Percentiles rank a stretch among this genome's conserved stretches.
Evolutionary conservation across 30 jellyfish, hydroid and myxozoan species (phyloP).

Genomic region (Pelagia noctiluca): DNA sequence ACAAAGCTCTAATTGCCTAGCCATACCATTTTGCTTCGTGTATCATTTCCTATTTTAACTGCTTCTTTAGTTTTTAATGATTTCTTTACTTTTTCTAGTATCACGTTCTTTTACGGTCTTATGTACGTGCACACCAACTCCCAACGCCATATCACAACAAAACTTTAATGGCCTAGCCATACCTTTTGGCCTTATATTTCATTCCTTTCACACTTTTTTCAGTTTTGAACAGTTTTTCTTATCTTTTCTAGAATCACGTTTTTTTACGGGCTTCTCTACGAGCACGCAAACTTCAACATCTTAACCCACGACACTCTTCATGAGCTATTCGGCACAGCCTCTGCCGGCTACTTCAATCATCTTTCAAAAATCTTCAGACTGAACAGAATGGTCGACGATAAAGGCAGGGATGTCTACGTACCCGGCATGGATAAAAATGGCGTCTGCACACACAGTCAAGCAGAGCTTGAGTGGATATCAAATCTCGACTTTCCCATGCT

Average conservation of each 20-base stretch:
- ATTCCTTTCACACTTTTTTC: too few relatives aligned
- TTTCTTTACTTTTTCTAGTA: too few relatives aligned
- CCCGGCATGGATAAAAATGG: constrained; percentile 46
- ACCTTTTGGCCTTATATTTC: too few relatives aligned
- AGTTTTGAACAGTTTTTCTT: too few relatives aligned
- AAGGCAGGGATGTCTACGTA: constrained; percentile 52
- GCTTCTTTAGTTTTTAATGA: too few relatives aligned
- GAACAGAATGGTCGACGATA: constrained; percentile 22
- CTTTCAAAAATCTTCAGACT: constrained; percentile 20
- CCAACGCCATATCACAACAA: too few relatives aligned
- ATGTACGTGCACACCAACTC: too few relatives aligned
- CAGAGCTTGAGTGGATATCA: background rate
- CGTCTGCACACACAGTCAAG: background rate
- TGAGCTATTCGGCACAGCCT: constrained; percentile 53
- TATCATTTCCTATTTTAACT: too few relatives aligned
- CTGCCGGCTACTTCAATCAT: constrained; percentile 34
- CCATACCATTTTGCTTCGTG: too few relatives aligned
- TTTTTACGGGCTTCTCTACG: constrained; percentile 44
- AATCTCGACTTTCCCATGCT: background rate
- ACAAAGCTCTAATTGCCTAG: too few relatives aligned
- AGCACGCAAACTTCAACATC: constrained; percentile 32
- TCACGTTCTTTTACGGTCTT: too few relatives aligned
- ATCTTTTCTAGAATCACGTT: constrained; percentile 20
- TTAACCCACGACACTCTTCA: constrained; percentile 56
- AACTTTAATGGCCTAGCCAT: too few relatives aligned